Evolutionary conservation across 2,888 invertebrate species (phyloP).

Genomic region (Agriotes lineatus): DNA sequence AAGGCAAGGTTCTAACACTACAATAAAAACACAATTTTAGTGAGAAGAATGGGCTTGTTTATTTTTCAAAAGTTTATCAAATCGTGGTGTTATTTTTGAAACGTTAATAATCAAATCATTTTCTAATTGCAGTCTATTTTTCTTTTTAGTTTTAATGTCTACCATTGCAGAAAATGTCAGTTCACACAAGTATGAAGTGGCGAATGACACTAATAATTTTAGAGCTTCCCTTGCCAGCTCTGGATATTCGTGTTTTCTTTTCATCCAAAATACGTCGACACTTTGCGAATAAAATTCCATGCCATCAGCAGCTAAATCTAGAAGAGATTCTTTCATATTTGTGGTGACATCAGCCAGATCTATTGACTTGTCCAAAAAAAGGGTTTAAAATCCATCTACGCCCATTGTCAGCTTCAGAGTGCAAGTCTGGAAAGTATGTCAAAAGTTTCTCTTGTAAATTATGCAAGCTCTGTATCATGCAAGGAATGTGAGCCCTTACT

Average conservation of each 20-base stretch:
- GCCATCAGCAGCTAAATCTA: slow-evolving; percentile 52
- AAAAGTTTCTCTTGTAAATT: slow-evolving; percentile 52
- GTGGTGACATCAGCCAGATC: slow-evolving; percentile 51
- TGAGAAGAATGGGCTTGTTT: no score
- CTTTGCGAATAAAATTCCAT: slow-evolving; percentile 47
- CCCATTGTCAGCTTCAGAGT: slow-evolving; percentile 52
- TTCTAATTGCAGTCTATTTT: slow-evolving; percentile 53
- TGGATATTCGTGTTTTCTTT: slow-evolving; percentile 54
- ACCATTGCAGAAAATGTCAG: slow-evolving; percentile 52
- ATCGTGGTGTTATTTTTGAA: no score
- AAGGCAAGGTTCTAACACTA: no score
- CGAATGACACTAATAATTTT: slow-evolving; percentile 24
- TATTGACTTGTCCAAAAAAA: slow-evolving; percentile 51
- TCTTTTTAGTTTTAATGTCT: slow-evolving; percentile 53
- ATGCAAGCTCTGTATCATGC: slow-evolving; percentile 55
- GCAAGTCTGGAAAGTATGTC: slow-evolving; percentile 48
- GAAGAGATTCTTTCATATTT: slow-evolving; percentile 51
- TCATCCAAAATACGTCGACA: slow-evolving; percentile 52
- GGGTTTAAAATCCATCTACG: slow-evolving; percentile 53
- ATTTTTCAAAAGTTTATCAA: no score
- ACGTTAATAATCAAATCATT: no score
- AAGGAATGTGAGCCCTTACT: slow-evolving; percentile 52
- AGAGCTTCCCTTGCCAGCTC: slow-evolving; percentile 25
- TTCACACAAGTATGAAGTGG: slow-evolving; percentile 15
- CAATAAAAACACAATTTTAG: no score